Conservation (phyloP, 1,140 invertebrate genomes). For the Yoshiicerus persimilis region DNA sequence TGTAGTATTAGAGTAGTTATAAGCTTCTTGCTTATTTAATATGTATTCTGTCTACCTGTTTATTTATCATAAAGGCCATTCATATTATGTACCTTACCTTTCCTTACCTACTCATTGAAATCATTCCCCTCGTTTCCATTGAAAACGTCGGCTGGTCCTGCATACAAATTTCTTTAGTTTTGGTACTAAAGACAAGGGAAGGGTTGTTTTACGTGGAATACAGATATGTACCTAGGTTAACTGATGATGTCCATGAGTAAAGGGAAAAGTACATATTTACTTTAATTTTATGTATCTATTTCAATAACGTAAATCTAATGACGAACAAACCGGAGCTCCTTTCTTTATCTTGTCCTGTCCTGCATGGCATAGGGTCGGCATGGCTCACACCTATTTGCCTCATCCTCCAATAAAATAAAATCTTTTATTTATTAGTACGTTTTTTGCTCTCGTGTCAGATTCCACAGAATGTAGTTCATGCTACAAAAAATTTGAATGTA, state of each 20-base stretch:
- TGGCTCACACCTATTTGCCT: neutral
- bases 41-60: neutral
- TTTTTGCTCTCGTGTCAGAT: neutral
- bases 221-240: neutral
- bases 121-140: neutral
- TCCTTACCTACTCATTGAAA: neutral
- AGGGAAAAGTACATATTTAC: neutral
- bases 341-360: neutral
- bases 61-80: neutral
- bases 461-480: neutral
- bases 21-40: too few relatives aligned
- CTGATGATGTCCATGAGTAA: neutral
- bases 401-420: neutral
- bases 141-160: neutral
- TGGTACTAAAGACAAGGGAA: neutral
- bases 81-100: neutral
- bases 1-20: too few relatives aligned
- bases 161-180: neutral
- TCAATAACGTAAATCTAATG: neutral
- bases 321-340: neutral
- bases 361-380: neutral
- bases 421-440: neutral
- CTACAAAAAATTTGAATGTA: neutral
- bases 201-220: neutral
- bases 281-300: conserved; percentile 10